These are phyloP conservation scores for Tenebrosternarchus preto DNA, from an alignment of 2,113 vertebrate genomes.

Conservation along the genomic window DNA sequence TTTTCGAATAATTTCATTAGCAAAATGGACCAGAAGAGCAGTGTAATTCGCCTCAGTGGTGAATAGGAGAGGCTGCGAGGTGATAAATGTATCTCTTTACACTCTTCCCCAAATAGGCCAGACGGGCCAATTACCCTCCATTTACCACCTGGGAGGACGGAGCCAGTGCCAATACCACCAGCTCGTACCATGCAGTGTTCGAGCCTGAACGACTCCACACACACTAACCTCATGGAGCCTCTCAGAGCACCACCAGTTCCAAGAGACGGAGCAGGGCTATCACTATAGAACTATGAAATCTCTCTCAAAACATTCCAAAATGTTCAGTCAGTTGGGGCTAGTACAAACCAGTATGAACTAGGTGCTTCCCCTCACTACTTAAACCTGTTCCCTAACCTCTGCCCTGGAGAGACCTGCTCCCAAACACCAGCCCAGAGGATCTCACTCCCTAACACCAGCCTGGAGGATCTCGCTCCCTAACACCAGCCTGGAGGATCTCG, in stretches of 20 bases:
- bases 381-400: too few species aligned
- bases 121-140: conserved; percentile 23
- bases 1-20: neutral
- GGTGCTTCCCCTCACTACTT: too few species aligned
- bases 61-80: neutral
- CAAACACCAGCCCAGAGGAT: too few species aligned
- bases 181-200: conserved; percentile 3
- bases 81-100: conserved; percentile 45
- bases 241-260: neutral
- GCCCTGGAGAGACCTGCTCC: too few species aligned
- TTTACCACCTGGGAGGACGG: conserved; percentile 43
- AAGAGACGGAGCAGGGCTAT: too few species aligned
- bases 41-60: neutral
- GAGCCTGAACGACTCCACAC: conserved; percentile 17
- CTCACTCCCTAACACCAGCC: too few species aligned
- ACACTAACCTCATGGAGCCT: neutral
- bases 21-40: neutral
- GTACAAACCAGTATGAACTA: too few species aligned
- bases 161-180: conserved; percentile 13
- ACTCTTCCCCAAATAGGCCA: conserved; percentile 23
- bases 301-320: too few species aligned
- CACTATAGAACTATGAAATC: too few species aligned
- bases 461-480: too few species aligned
- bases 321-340: too few species aligned
- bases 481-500: too few species aligned